phyloP scores from a whole-genome alignment of 92 coral and sea anemone species.

The Metridium senile region DNA sequence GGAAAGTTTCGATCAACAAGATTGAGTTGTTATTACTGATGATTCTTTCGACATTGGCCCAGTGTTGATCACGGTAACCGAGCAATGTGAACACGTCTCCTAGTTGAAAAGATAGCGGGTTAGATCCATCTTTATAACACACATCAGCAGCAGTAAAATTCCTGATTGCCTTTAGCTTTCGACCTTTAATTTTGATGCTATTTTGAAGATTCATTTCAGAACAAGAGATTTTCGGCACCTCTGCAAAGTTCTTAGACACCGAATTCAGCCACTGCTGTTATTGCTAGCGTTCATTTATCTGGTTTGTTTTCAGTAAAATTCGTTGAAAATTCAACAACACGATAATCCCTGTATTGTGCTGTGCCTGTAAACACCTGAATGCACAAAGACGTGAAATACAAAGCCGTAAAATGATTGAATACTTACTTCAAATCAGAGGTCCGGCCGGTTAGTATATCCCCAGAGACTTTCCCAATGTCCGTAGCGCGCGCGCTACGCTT shows the following conservation, averaged over 20 bases:
- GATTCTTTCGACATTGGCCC: constrained; percentile 88
- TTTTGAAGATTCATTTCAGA: constrained; percentile 38
- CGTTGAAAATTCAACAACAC: constrained; percentile 5
- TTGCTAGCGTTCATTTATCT: constrained; percentile 5
- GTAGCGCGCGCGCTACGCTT: constrained; percentile 11
- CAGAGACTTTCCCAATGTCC: constrained; percentile 29
- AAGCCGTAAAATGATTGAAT: constrained; percentile 12
- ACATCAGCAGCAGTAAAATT: constrained; percentile 86
- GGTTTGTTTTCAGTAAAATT: neutral
- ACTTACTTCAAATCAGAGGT: neutral
- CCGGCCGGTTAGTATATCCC: neutral
- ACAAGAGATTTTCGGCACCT: neutral
- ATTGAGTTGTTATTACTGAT: constrained; percentile 68
- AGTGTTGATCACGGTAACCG: constrained; percentile 72
- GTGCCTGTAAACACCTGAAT: neutral
- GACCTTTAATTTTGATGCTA: constrained; percentile 34
- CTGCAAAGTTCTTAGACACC: neutral
- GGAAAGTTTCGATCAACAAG: constrained; percentile 63
- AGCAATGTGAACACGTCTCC: constrained; percentile 86
- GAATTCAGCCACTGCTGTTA: neutral
- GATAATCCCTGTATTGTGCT: constrained; percentile 8
- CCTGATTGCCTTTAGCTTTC: constrained; percentile 74
- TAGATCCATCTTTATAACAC: constrained; percentile 83
- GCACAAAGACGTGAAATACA: constrained; percentile 13
- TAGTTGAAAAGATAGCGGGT: constrained; percentile 83